Base-by-base conservation (phyloP, 2,797 vertebrate species). In the Onychomys arenicola region DNA sequence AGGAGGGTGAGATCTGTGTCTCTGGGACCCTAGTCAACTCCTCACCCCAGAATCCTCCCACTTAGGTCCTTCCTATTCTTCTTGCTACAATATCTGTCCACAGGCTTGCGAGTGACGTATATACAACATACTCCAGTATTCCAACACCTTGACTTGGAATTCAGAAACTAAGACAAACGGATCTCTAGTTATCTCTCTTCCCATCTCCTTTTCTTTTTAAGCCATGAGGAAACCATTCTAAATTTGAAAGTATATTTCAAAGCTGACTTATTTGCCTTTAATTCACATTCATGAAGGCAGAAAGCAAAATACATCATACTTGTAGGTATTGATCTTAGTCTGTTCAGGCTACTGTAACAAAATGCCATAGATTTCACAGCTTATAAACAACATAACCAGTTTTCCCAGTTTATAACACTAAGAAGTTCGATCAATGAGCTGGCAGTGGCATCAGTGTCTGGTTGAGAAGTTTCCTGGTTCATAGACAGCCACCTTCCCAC, bases 61-160 rank as follows among this genome's bases (percentile, higher is more conserved):
- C 86, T 81, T 69, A 46, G 6, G 21, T 91, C 81, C 65, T 96
- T 93, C 84, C 93, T 91, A 37, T 77, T 73, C 49, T 59, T 81
- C 86, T 71, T 96, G 96, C 82, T 75, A 95, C 94, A 77, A 95
- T 96, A 95, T 80, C 43, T 34, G 65, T 69, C 93, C 55, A 59
- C 73, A 61, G 89, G 75, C 85, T 92, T 89, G n/a, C n/a, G 89
- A 80, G 67, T 91, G 43, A 49, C 27, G 61, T 94, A 92, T 49
- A 23, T 49, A 91, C 4, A 89, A 29, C 82, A 63, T 23, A 3
- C 78, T 94, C 43, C 78, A 84, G 91, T 87, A n/a, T n/a, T 86
- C 81, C 34, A 92, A 49, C 37, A 61, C 46, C 34, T 43, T 55
- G 69, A 25, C 69, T 52, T 77, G 73, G 40, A 90, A 83, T 96